Percentiles rank a stretch among this genome's conserved stretches.
Conservation (phyloP, 2,113 vertebrate species). For the Diphyllodes magnificus region DNA sequence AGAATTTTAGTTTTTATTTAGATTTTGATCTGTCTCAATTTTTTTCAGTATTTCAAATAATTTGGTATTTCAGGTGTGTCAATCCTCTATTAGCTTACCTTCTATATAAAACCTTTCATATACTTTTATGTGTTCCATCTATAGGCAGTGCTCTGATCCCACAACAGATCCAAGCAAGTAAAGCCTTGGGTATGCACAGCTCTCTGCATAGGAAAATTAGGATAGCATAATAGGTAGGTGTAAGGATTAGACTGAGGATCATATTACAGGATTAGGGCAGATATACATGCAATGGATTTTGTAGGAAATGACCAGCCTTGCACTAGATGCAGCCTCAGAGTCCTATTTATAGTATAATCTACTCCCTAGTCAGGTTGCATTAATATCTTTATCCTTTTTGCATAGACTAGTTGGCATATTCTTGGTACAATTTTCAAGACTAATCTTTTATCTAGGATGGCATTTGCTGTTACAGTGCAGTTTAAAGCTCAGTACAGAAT, state of each 20-base stretch:
- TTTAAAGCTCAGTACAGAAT: not conserved
- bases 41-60: not conserved
- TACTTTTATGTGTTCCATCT: not conserved
- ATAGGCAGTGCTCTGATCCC: not conserved
- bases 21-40: not conserved
- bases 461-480: constrained; percentile 28
- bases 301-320: constrained; percentile 3
- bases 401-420: constrained; percentile 1
- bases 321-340: not conserved
- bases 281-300: not conserved
- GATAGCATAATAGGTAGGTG: not conserved
- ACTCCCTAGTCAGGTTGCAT: constrained; percentile 29
- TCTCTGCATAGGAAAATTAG: not conserved
- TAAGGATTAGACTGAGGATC: constrained; percentile 10
- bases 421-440: constrained; percentile 17
- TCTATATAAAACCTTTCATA: not conserved
- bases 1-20: not conserved
- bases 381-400: constrained; percentile 44
- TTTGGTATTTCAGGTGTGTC: not conserved
- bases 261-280: constrained; percentile 13
- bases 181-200: not conserved
- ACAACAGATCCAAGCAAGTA: not conserved
- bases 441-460: constrained; percentile 7
- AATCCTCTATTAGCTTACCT: not conserved
- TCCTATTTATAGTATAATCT: constrained; percentile 58